These are phyloP conservation scores for Medauroidea extradentata DNA, from an alignment of 1,140 invertebrate genomes.

Conservation along the genomic window DNA sequence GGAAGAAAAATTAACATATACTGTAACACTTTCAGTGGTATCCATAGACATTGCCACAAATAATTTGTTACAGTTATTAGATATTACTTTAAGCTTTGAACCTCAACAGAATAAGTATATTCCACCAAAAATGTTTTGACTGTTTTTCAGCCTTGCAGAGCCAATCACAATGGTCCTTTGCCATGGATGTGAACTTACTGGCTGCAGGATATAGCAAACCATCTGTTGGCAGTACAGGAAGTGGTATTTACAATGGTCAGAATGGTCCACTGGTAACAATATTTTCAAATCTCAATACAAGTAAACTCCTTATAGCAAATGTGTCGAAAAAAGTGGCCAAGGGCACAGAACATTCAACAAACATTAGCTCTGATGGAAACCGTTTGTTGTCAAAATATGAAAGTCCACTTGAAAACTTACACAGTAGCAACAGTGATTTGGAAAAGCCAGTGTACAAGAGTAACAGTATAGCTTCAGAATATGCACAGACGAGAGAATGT, in stretches of 20 bases:
- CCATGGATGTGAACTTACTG: constrained; percentile 53
- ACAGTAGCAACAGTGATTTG: not conserved
- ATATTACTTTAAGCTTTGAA: no score
- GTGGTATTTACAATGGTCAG: constrained; percentile 52
- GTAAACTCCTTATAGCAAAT: constrained; percentile 44
- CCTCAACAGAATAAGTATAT: no score
- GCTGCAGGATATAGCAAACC: constrained; percentile 51
- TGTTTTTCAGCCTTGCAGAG: constrained; percentile 40
- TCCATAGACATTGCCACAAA: no score
- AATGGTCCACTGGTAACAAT: constrained; percentile 43
- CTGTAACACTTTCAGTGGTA: no score
- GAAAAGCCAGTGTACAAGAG: not conserved
- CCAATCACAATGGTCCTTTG: constrained; percentile 51
- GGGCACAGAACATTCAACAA: no score
- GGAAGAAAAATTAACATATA: no score
- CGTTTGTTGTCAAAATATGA: not conserved
- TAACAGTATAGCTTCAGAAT: no score
- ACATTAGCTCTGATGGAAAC: no score
- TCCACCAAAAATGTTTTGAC: no score
- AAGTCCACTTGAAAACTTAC: not conserved
- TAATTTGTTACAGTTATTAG: no score
- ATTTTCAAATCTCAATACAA: constrained; percentile 44
- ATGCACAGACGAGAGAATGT: no score
- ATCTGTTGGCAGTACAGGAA: constrained; percentile 46
- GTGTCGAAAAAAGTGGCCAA: constrained; percentile 46